Percentiles rank a stretch among this genome's conserved stretches.
These are phyloP conservation scores for Pelecanus crispus DNA, from an alignment of 2,113 vertebrate genomes.

Conservation along the genomic window DNA sequence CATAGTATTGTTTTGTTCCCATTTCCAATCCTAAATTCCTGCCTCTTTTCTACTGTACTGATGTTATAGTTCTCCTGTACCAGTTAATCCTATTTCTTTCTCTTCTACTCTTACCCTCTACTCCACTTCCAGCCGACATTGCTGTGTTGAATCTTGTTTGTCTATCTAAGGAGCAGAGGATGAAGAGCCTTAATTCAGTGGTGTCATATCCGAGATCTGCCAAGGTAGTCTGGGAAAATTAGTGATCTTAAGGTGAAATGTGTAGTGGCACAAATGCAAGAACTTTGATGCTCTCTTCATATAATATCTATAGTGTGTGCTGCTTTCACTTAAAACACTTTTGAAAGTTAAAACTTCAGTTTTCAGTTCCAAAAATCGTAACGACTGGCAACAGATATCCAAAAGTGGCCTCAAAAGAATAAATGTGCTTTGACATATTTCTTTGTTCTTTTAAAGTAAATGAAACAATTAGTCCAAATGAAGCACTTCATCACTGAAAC, in stretches of 20 bases:
- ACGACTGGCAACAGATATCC: neutral
- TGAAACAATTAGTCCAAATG: constrained; percentile 30
- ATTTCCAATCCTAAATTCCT: neutral
- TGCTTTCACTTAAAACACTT: neutral
- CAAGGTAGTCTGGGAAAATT: neutral
- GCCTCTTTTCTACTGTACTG: neutral
- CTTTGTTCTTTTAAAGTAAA: constrained; percentile 7
- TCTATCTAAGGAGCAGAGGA: neutral
- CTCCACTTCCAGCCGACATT: neutral
- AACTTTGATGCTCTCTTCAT: neutral
- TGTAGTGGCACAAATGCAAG: neutral
- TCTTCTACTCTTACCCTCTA: neutral
- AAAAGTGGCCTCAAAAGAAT: neutral
- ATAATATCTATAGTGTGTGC: neutral
- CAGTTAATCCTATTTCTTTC: neutral
- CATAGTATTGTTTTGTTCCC: neutral
- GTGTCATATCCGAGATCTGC: neutral
- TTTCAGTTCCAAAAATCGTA: neutral
- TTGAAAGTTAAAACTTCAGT: neutral
- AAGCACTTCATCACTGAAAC: constrained; percentile 24
- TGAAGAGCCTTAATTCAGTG: neutral
- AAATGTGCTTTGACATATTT: constrained; percentile 1
- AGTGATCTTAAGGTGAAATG: neutral
- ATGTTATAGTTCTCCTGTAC: neutral
- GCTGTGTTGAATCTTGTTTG: neutral